These are phyloP conservation scores for Gadopsis marmoratus DNA, from an alignment of 2,797 vertebrate genomes.

Conservation along the genomic window DNA sequence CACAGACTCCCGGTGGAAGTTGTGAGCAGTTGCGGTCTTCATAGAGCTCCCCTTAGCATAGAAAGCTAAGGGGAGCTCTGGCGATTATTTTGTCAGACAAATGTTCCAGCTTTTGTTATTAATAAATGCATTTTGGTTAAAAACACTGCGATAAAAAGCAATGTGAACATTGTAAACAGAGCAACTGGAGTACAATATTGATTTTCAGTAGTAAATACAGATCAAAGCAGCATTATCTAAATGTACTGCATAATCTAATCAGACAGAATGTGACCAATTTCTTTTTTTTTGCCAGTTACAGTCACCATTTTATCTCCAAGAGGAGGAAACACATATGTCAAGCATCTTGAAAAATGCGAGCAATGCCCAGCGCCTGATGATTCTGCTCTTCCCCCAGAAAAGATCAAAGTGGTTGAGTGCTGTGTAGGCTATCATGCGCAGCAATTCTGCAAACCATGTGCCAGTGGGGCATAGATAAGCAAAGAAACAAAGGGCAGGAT, in stretches of 20 bases:
- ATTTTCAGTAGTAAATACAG: background rate
- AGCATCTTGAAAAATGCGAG: constrained; percentile 41
- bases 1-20: background rate
- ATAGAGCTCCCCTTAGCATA: background rate
- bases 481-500: constrained; percentile 68
- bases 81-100: background rate
- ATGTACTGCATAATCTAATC: constrained; percentile 7
- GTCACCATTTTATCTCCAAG: constrained; percentile 5
- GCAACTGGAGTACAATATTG: background rate
- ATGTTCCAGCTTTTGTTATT: background rate
- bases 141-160: too few species aligned
- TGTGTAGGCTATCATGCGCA: constrained; percentile 50
- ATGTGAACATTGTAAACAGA: constrained; percentile 1
- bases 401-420: constrained; percentile 64
- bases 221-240: background rate
- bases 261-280: background rate
- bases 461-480: constrained; percentile 56
- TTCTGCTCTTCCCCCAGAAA: constrained; percentile 43
- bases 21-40: background rate
- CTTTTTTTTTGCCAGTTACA: background rate
- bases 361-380: constrained; percentile 30
- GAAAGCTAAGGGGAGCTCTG: background rate
- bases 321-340: constrained; percentile 39
- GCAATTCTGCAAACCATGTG: constrained; percentile 54
- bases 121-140: background rate